Base-by-base conservation (phyloP, 2,113 vertebrate genomes). In the Carettochelys insculpta region DNA sequence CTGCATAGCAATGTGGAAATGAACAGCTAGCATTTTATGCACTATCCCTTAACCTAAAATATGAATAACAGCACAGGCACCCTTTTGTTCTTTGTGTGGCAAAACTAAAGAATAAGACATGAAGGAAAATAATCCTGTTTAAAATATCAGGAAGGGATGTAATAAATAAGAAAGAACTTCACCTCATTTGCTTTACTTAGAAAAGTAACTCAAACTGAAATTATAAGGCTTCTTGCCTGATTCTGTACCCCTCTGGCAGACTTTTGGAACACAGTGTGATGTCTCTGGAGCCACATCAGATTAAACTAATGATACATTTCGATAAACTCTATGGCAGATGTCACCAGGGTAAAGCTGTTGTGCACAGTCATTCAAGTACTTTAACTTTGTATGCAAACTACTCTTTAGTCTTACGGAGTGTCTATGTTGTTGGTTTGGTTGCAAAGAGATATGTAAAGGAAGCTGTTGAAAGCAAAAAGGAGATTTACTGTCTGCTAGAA, bases 91-190 rank as follows among this genome's bases (percentile, higher is more conserved):
- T 88, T 85, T 78, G 19, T 90, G 7, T 88, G 85, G 50, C 85
- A n/a, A 85, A 47, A 31, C 34, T 85, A 80, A 91, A 80, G 14
- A 68, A 85, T 77, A 81, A 81, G 48, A 8, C 3, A 73, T 79
- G 4, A 41, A 90, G 92, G 87, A 85, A 88, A 79, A 47, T 54
- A 38, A 34, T 90, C 2, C 65, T 8, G 81, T 87, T 77, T 52
- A 3, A 86, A 84, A 95, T 85, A 25, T 4, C 29, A 80, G 61
- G 90, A 92, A 83, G 29, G 25, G 29, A 11, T 58, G 27, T 84
- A 76, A 91, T 84, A 84, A 45, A 90, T 9, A 25, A 81, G 84
- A 88, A 88, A 93, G 77, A 93, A 68, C 53, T 85, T 86, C 50
- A 50, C 31, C 81, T 90, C 2, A 38, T 95, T 85, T 91, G 17